Percentiles rank a stretch among this genome's conserved stretches.
Conservation (phyloP, 1,140 invertebrate genomes). For the Mylabris phalerata region DNA sequence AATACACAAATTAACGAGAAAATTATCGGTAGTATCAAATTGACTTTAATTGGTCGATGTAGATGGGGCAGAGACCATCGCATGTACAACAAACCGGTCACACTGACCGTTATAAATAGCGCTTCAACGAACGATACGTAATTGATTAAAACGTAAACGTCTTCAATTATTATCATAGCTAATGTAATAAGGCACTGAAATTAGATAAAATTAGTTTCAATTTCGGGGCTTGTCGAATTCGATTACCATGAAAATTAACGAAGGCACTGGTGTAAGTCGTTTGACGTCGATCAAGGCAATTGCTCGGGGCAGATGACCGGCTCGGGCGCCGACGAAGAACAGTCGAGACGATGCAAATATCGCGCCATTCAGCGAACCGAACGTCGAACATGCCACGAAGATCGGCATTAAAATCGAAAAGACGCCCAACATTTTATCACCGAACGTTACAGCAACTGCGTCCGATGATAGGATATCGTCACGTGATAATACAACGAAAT, state of each 20-base stretch:
- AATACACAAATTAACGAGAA: conserved; percentile 82
- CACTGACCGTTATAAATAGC: conserved; percentile 84
- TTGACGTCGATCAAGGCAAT: conserved; percentile 82
- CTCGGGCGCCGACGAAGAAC: conserved; percentile 87
- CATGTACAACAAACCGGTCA: conserved; percentile 80
- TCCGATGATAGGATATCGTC: conserved; percentile 73
- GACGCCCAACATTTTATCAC: conserved; percentile 68
- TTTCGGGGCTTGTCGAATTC: neutral
- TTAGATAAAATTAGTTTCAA: neutral
- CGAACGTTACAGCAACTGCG: conserved; percentile 90
- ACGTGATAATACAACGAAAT: conserved; percentile 77
- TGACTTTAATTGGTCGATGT: conserved; percentile 73
- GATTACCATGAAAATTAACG: conserved; percentile 80
- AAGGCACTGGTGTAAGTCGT: conserved; percentile 82
- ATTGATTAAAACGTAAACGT: conserved; percentile 88
- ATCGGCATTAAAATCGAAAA: conserved; percentile 83
- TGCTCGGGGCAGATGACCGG: conserved; percentile 81
- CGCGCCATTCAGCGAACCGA: conserved; percentile 80
- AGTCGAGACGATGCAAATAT: conserved; percentile 82
- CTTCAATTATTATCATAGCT: conserved; percentile 69
- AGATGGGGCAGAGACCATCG: conserved; percentile 70
- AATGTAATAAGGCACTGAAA: conserved; percentile 76
- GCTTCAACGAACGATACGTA: conserved; percentile 92
- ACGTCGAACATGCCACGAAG: conserved; percentile 81
- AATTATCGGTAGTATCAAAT: conserved; percentile 70